Evolutionary conservation across 2,888 invertebrate species (phyloP), one percentile per base, ranked within the genome.

Genomic region (Gonocerus acuteangulatus): DNA sequence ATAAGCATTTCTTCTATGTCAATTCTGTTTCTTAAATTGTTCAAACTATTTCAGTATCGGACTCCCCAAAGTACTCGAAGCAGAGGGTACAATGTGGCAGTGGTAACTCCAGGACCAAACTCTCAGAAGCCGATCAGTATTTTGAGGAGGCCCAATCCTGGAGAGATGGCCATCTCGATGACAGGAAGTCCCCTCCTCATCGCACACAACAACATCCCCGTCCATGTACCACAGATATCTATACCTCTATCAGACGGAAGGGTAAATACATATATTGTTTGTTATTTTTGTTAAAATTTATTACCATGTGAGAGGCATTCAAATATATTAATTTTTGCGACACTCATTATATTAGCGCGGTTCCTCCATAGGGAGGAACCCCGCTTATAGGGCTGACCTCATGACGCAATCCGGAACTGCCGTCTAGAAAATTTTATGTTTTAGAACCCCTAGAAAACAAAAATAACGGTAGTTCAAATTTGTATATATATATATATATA

Each of bases 161-260:
- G 63, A 3, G 63, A 63, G 22, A 49, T 60, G 44, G 63, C 60
- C 22, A 39, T 63, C 9, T 61, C 60, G 6, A 48, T 60, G 49
- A 42, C 47, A 15, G 63, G 63, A 21, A 61, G 60, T 44, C 63
- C 63, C 6, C 56, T 63, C 11, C 39, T 56, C 15, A 44, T 56
- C 16, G 15, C 49, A 11, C 44, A 57, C 13, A 57, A 63, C 27
- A 61, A 63, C 27, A 36, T 63, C n/a, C 48, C 60, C 11, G 23
- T 42, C 13, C 21, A 22, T 15, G 56, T 45, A 13, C 56, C 56
- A 6, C 56, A 56, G 32, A 36, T 60, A 32, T 57, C 51, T 21
- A 59, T 62, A n/a, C 62, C 62, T 39, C 59, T 62, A 7, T 32
- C 27, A 18, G 59, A 61, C 59, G 54, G 64, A 47, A 19, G 64